These are phyloP conservation scores for Lordiphosa stackelbergi DNA, from an alignment of 1,140 invertebrate species.

Conservation along the genomic window DNA sequence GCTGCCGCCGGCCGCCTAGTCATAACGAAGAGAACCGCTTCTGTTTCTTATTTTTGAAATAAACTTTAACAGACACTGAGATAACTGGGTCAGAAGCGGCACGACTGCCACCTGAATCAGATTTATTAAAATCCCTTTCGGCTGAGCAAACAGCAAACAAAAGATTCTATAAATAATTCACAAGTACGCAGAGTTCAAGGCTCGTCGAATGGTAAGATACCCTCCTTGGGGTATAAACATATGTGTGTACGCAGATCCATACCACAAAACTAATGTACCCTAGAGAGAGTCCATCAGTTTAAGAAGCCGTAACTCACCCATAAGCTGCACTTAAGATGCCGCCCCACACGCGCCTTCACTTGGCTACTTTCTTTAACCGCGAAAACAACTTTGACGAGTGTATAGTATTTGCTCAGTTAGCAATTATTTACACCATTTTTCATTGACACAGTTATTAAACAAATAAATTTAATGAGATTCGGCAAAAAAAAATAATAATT, in stretches of 20 bases:
- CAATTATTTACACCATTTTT: conserved; percentile 21
- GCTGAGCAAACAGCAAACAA: conserved; percentile 32
- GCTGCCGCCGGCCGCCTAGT: conserved; percentile 11
- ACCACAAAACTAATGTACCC: conserved; percentile 6
- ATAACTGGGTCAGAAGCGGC: conserved; percentile 55
- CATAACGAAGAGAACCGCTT: conserved; percentile 38
- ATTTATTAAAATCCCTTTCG: conserved; percentile 36
- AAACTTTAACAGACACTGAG: conserved; percentile 14
- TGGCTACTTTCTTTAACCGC: conserved; percentile 55
- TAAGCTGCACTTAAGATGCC: conserved; percentile 31
- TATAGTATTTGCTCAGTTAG: conserved; percentile 9
- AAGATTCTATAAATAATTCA: conserved; percentile 20
- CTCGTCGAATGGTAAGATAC: neutral
- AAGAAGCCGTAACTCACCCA: conserved; percentile 12
- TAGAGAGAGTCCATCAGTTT: neutral
- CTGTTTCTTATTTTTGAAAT: conserved; percentile 34
- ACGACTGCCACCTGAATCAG: conserved; percentile 27
- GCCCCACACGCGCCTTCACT: conserved; percentile 40
- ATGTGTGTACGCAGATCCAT: no score
- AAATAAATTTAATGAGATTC: conserved; percentile 21
- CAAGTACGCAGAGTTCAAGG: neutral
- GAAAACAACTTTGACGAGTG: conserved; percentile 31
- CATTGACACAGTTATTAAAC: conserved; percentile 54
- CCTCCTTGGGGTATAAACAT: no score
- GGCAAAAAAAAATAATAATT: neutral